Conservation (phyloP, 2,888 invertebrate genomes). For the Physocephala rufipes region DNA sequence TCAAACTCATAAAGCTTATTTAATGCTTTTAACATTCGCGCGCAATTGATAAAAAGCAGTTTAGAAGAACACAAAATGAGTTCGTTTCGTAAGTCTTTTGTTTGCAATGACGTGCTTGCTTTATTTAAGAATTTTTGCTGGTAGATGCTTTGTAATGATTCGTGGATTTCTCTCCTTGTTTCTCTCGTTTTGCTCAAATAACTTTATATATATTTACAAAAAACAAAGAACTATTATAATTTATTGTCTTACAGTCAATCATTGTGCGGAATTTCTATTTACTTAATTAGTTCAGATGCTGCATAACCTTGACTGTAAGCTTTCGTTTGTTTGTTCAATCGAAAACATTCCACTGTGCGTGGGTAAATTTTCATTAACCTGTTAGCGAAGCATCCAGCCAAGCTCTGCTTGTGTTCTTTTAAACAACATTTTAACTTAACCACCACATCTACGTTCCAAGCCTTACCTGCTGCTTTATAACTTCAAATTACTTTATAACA, state of each 20-base stretch:
- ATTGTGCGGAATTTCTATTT: neutral
- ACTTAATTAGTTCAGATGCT: conserved; percentile 6
- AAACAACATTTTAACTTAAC: conserved; percentile 5
- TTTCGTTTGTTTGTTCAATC: too few species aligned
- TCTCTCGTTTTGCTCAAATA: neutral
- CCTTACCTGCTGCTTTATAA: conserved; percentile 24
- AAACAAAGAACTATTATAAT: conserved; percentile 2
- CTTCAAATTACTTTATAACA: conserved; percentile 28
- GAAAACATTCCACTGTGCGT: neutral
- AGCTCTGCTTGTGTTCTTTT: conserved; percentile 5
- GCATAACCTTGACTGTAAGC: neutral
- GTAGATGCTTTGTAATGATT: neutral
- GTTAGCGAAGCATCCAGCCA: neutral
- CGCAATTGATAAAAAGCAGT: neutral
- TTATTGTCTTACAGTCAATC: neutral
- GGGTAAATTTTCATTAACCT: neutral
- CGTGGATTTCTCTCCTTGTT: conserved; percentile 30
- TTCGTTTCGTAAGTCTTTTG: conserved; percentile 22
- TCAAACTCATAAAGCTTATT: conserved; percentile 7
- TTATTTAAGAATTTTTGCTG: conserved; percentile 26
- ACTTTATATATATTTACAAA: neutral
- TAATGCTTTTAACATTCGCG: neutral
- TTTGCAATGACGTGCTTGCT: conserved; percentile 18
- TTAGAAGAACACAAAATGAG: neutral
- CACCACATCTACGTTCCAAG: neutral